phyloP scores from a whole-genome alignment of 2,888 invertebrate genomes.

The Deilephila porcellus region DNA sequence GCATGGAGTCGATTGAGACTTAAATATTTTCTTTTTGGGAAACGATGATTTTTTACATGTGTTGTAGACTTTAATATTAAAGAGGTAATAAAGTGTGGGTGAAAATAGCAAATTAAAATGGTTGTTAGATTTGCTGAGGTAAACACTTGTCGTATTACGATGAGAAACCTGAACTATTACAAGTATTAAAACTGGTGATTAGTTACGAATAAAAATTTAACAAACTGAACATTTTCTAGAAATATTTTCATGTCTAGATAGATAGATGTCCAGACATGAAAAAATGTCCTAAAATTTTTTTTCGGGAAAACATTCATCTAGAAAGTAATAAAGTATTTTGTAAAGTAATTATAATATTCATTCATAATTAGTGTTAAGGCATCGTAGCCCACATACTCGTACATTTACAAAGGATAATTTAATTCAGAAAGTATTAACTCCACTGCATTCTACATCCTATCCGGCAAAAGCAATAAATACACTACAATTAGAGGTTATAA shows the following conservation, averaged over 20 bases:
- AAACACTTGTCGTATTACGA: too few species aligned
- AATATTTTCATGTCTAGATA: neutral
- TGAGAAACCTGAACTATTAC: too few species aligned
- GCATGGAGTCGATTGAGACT: neutral
- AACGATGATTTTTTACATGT: neutral
- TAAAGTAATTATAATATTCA: too few species aligned
- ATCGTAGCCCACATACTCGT: too few species aligned
- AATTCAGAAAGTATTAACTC: conserved; percentile 8
- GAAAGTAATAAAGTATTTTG: too few species aligned
- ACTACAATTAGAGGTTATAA: conserved; percentile 74
- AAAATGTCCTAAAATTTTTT: too few species aligned
- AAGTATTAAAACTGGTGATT: too few species aligned
- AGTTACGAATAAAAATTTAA: neutral
- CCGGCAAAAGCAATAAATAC: conserved; percentile 61
- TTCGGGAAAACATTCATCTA: too few species aligned
- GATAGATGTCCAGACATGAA: too few species aligned
- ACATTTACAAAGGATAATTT: neutral
- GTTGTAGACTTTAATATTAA: neutral
- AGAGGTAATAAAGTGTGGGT: neutral
- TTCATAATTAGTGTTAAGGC: too few species aligned
- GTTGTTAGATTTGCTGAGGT: too few species aligned
- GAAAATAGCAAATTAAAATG: too few species aligned
- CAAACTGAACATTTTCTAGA: neutral
- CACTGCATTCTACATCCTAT: conserved; percentile 41
- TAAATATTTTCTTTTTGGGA: neutral